Conservation (phyloP, 2,113 vertebrate genomes). For the Ranitomeya imitator region DNA sequence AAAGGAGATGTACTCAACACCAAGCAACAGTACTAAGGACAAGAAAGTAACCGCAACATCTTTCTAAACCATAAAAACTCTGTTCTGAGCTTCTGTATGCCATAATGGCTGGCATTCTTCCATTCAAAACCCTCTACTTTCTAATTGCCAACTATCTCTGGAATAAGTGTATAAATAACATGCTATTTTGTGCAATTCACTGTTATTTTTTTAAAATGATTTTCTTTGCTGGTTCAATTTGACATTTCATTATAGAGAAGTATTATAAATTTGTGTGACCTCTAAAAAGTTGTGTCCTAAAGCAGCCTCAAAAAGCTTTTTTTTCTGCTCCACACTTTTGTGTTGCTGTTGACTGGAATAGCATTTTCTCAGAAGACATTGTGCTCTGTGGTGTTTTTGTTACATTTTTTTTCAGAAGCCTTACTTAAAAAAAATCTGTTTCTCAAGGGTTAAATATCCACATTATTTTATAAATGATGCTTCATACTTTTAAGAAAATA, state of each 20-base stretch:
- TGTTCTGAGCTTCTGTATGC: background rate
- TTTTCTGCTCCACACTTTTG: constrained; percentile 19
- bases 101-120: background rate
- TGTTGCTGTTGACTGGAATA: constrained; percentile 14
- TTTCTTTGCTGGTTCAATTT: constrained; percentile 33
- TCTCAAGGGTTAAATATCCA: background rate
- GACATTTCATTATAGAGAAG: constrained; percentile 40
- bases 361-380: constrained; percentile 39
- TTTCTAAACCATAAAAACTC: background rate
- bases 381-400: constrained; percentile 16
- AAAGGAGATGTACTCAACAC: no score
- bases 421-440: constrained; percentile 3
- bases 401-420: background rate
- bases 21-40: background rate
- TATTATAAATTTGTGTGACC: constrained; percentile 27
- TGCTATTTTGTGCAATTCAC: background rate
- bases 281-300: constrained; percentile 50
- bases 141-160: background rate
- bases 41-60: background rate
- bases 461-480: background rate
- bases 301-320: constrained; percentile 16
- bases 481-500: background rate
- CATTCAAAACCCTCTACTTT: background rate
- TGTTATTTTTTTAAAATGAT: constrained; percentile 18
- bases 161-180: background rate